Conservation (phyloP, 2,797 vertebrate genomes). For the Typhlichthys subterraneus region DNA sequence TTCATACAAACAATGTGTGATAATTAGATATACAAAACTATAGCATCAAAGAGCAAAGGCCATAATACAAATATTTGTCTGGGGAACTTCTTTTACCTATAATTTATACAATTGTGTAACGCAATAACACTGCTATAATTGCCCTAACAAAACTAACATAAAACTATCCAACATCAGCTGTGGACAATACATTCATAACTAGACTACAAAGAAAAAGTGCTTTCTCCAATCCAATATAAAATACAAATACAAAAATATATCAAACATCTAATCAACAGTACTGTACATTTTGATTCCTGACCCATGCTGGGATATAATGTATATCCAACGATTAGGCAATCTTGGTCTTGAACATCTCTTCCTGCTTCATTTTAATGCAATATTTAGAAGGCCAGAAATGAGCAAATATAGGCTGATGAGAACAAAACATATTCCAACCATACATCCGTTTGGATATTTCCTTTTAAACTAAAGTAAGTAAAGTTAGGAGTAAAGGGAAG, state of each 20-base stretch:
- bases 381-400: conserved; percentile 8
- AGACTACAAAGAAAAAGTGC: conserved; percentile 7
- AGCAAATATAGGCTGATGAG: not conserved
- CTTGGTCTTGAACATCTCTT: not conserved
- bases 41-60: not conserved
- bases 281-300: conserved; percentile 16
- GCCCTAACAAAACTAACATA: not conserved
- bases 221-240: conserved; percentile 31
- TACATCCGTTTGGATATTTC: not conserved
- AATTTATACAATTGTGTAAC: conserved; percentile 1
- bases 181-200: conserved; percentile 22
- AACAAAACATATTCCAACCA: not conserved
- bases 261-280: conserved; percentile 9
- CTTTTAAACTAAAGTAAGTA: not conserved
- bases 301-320: not conserved
- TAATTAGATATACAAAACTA: not conserved
- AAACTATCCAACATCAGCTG: not conserved
- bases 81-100: too few relatives aligned
- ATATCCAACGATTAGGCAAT: conserved; percentile 2
- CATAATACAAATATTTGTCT: not conserved
- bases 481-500: not conserved
- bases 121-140: not conserved
- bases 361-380: not conserved
- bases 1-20: not conserved
- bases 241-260: conserved; percentile 48